These are phyloP conservation scores for Mylabris phalerata DNA, from an alignment of 1,140 invertebrate species.

Conservation along the genomic window DNA sequence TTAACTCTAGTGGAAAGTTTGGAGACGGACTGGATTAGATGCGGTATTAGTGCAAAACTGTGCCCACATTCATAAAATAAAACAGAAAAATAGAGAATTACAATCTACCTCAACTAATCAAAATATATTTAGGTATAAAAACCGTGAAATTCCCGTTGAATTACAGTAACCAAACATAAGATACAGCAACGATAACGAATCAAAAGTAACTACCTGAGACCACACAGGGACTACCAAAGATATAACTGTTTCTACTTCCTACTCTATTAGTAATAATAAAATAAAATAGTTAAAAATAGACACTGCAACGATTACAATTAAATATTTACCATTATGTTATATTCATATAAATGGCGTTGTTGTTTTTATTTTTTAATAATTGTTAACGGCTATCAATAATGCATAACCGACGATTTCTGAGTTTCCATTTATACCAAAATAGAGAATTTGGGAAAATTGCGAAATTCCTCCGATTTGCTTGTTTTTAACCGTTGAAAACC, in stretches of 20 bases:
- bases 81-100: conserved; percentile 1
- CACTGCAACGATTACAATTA: too few species aligned
- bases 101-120: conserved; percentile 42
- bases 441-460: too few species aligned
- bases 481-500: too few species aligned
- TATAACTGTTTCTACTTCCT: conserved; percentile 10
- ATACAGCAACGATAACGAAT: conserved; percentile 4
- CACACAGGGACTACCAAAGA: conserved; percentile 32
- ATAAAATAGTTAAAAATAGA: too few species aligned
- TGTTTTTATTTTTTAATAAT: background rate
- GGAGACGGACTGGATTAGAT: conserved; percentile 30
- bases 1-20: conserved; percentile 34
- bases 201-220: conserved; percentile 19
- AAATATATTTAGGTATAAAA: conserved; percentile 38
- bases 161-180: conserved; percentile 34
- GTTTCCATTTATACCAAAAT: too few species aligned
- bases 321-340: too few species aligned
- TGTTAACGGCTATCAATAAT: too few species aligned
- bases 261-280: too few species aligned
- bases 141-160: conserved; percentile 39
- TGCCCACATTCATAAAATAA: conserved; percentile 26
- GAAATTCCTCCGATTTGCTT: too few species aligned
- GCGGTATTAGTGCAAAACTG: conserved; percentile 32
- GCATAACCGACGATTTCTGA: too few species aligned
- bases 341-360: conserved; percentile 8